Conservation (phyloP, 2,888 invertebrate genomes). For the Apotomis betuletana region DNA sequence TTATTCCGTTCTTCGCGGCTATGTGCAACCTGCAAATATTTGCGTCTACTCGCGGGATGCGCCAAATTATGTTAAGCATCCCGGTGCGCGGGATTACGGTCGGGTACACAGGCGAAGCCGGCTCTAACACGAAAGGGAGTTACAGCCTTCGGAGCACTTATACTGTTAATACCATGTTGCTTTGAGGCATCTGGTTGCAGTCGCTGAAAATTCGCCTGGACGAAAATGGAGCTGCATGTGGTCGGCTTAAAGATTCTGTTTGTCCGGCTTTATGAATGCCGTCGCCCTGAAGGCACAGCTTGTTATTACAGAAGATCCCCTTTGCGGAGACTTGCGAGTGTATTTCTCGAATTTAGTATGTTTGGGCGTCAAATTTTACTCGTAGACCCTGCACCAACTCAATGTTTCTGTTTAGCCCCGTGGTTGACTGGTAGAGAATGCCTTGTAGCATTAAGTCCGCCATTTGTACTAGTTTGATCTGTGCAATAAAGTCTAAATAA, state of each 20-base stretch:
- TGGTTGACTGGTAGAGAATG: no score
- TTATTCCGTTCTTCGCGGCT: not conserved
- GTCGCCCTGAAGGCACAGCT: not conserved
- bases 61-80: slow-evolving; percentile 33
- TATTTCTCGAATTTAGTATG: no score
- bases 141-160: not conserved
- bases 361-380: no score
- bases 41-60: slow-evolving; percentile 25
- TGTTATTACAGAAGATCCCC: not conserved
- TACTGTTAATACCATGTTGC: not conserved
- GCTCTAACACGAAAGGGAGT: not conserved
- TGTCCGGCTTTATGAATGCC: not conserved
- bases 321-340: not conserved
- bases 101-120: not conserved
- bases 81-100: slow-evolving; percentile 5
- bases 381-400: no score
- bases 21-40: slow-evolving; percentile 27
- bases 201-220: not conserved
- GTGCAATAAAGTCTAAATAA: no score
- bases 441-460: no score
- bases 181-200: not conserved
- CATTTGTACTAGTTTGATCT: no score
- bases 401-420: no score
- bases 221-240: slow-evolving; percentile 3
- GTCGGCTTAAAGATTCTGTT: slow-evolving; percentile 7